Evolutionary conservation across 2,113 vertebrate genomes (phyloP).

Genomic region (Coregonus clupeaformis): DNA sequence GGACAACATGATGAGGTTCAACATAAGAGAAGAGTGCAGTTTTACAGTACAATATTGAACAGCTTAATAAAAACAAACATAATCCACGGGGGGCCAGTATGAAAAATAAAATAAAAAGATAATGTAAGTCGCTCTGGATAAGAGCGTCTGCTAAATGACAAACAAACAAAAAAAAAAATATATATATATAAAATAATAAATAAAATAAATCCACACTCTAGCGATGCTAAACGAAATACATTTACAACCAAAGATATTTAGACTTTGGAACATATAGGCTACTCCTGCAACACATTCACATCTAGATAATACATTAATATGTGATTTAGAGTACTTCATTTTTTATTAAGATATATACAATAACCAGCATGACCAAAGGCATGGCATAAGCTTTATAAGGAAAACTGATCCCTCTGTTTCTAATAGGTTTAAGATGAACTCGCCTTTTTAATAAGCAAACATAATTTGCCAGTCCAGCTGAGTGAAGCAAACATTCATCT

Average conservation of each 20-base stretch:
- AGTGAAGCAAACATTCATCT: conserved; percentile 1
- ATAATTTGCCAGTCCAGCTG: conserved; percentile 27
- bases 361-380: conserved; percentile 12
- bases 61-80: background rate
- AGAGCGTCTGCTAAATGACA: too few species aligned
- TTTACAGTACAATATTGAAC: background rate
- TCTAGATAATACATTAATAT: background rate
- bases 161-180: too few species aligned
- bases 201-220: background rate
- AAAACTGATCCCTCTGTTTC: conserved; percentile 40
- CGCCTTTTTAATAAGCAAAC: background rate
- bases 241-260: too few species aligned
- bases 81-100: too few species aligned
- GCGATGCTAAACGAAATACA: too few species aligned
- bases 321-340: too few species aligned
- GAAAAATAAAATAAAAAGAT: too few species aligned
- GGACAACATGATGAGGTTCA: conserved; percentile 1
- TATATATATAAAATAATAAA: too few species aligned
- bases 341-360: background rate
- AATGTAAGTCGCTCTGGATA: too few species aligned
- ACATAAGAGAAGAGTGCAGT: background rate
- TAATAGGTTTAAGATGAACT: conserved; percentile 67
- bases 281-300: background rate
- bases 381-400: conserved; percentile 20
- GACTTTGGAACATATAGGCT: too few species aligned